Percentiles rank a stretch among this genome's conserved stretches.
Evolutionary conservation across 1,140 invertebrate genomes (phyloP).

Genomic region (Drosophila malerkotliana): DNA sequence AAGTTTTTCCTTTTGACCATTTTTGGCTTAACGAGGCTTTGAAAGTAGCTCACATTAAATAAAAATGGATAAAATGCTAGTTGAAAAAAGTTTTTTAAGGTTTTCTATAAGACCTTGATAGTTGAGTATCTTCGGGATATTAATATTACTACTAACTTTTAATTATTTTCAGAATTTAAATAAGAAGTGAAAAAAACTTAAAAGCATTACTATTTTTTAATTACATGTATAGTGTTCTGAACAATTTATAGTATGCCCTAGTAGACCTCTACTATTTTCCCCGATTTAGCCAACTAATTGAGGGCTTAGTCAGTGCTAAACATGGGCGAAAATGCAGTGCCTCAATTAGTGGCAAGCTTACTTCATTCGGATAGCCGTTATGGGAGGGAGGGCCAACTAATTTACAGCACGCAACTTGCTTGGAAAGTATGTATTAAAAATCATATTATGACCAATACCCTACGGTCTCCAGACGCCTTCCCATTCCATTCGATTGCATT

Average conservation of each 20-base stretch:
- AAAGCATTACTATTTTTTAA: no score
- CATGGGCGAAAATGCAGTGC: slow-evolving; percentile 50
- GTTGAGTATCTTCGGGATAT: no score
- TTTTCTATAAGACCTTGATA: no score
- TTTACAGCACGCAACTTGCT: slow-evolving; percentile 69
- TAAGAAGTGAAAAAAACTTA: no score
- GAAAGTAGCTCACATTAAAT: slow-evolving; percentile 5
- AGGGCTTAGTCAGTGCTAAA: slow-evolving; percentile 44
- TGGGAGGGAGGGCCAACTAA: slow-evolving; percentile 45
- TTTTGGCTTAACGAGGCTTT: slow-evolving; percentile 10
- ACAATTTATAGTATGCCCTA: slow-evolving; percentile 2
- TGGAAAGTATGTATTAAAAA: slow-evolving; percentile 49
- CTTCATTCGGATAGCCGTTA: slow-evolving; percentile 51
- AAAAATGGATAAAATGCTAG: background rate
- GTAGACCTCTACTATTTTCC: background rate
- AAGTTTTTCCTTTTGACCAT: slow-evolving; percentile 27
- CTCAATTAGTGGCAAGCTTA: slow-evolving; percentile 16
- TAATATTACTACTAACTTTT: no score
- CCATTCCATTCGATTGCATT: background rate
- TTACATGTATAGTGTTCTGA: no score
- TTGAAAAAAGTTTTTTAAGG: no score
- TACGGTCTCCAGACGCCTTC: slow-evolving; percentile 4
- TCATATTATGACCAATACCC: slow-evolving; percentile 25
- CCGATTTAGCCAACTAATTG: slow-evolving; percentile 45
- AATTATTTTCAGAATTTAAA: no score